Conservation (phyloP, 2,888 invertebrate genomes). For the Hypomecis atomaria region DNA sequence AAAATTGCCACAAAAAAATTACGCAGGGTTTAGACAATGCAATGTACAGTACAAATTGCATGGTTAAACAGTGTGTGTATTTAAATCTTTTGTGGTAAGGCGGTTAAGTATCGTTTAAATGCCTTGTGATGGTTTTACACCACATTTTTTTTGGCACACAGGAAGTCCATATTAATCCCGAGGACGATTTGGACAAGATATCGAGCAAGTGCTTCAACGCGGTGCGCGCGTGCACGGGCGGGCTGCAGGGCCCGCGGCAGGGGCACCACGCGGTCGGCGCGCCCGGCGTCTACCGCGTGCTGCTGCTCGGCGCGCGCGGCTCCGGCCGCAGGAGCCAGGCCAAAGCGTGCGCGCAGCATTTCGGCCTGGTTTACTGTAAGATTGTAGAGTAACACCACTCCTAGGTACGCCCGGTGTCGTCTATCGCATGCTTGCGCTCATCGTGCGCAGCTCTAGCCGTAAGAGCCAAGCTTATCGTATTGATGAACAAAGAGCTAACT, state of each 20-base stretch:
- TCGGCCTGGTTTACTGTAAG: slow-evolving; percentile 78
- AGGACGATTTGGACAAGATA: slow-evolving; percentile 54
- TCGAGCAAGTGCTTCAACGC: slow-evolving; percentile 68
- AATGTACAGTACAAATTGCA: too few relatives aligned
- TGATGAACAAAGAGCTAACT: too few relatives aligned
- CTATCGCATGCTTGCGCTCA: too few relatives aligned
- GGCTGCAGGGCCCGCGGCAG: slow-evolving; percentile 64
- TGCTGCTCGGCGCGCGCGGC: slow-evolving; percentile 85
- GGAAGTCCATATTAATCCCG: slow-evolving; percentile 64
- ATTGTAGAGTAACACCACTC: slow-evolving; percentile 35
- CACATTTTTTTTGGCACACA: slow-evolving; percentile 36
- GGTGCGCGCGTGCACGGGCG: slow-evolving; percentile 62
- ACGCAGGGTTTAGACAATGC: too few relatives aligned
- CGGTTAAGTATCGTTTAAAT: too few relatives aligned
- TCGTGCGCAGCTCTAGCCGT: too few relatives aligned
- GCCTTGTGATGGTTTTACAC: background rate
- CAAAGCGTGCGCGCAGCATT: slow-evolving; percentile 73
- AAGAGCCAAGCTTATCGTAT: too few relatives aligned
- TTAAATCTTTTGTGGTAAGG: too few relatives aligned
- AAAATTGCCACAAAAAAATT: too few relatives aligned
- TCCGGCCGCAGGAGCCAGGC: slow-evolving; percentile 85
- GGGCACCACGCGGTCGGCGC: slow-evolving; percentile 68
- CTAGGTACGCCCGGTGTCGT: too few relatives aligned
- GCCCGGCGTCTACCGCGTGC: slow-evolving; percentile 84
- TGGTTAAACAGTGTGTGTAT: too few relatives aligned